Conservation (phyloP, 2,113 vertebrate genomes). For the Arizona elegans region DNA sequence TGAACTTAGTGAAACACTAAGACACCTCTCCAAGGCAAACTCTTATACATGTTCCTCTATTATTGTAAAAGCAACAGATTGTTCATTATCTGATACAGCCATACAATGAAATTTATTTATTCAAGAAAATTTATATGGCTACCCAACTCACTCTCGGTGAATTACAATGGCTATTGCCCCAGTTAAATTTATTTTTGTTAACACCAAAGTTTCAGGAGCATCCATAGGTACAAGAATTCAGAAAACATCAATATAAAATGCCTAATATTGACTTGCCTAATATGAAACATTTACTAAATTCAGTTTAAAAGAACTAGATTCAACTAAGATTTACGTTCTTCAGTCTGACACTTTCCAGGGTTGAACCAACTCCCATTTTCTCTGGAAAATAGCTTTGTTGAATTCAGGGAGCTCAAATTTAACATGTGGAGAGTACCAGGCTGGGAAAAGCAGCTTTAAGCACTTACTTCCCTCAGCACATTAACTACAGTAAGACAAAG, state of each 20-base stretch:
- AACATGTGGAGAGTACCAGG: conserved; percentile 6
- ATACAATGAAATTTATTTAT: neutral
- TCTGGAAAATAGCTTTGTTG: neutral
- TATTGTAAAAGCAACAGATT: neutral
- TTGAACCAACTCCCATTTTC: neutral
- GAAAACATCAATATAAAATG: neutral
- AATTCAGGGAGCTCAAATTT: neutral
- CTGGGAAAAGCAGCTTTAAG: neutral
- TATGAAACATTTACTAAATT: neutral
- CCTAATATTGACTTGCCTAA: neutral
- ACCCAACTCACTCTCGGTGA: neutral
- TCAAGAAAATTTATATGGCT: neutral
- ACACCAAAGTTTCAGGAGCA: neutral
- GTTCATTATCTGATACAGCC: neutral
- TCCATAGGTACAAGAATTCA: neutral
- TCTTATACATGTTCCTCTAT: neutral
- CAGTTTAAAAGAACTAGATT: neutral
- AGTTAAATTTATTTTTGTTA: neutral
- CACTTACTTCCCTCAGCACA: conserved; percentile 16
- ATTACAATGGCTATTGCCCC: neutral
- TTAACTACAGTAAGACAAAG: neutral
- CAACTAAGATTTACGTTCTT: neutral
- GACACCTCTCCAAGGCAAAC: neutral
- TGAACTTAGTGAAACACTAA: neutral
- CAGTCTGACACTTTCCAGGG: neutral